Base-by-base conservation (phyloP, 2,888 invertebrate species). In the Rhagium mordax region DNA sequence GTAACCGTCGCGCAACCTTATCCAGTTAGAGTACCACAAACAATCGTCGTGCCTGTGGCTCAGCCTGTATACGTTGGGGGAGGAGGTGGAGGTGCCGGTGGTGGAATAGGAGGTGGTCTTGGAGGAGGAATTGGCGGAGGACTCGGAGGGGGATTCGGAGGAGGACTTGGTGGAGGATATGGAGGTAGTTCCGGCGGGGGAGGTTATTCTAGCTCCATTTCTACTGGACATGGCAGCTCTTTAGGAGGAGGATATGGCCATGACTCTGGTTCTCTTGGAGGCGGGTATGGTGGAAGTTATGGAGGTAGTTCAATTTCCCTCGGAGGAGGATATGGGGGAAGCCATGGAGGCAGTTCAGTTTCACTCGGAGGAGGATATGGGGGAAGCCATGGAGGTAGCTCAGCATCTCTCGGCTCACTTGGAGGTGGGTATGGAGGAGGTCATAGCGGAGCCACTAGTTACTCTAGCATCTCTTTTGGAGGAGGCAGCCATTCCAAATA, bases 1-100 rank as follows among this genome's bases (percentile, higher is more conserved):
- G 90, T 90, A 27, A 89, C 89, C 0, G 88, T 91, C 0, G 88
- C 91, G 13, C 90, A 90, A 69, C 90, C 90, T 0, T 88, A 90
- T 1, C 88, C 88, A 41, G 85, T 88, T 65, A 64, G 79, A 41
- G 83, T 89, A 74, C 82, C 82, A 57, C 82, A 84, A 79, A 81
- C 81, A 21, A 74, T 84, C 64, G 81, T 82, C 24, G 83, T 83
- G 62, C 81, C 81, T 16, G 81, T 82, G 18, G 74, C 83, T 15
- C 79, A 79, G 74, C 79, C 81, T 21, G 71, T 82, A 51, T 73
- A 65, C 61, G 80, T 81, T 59, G 81, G 81, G 51, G 82, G 81
- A 55, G 82, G 81, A 13, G 78, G 81, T 62, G 80, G 83, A 16
- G 81, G 81, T 29, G 79, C 70, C 18, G 80, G 75, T 24, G 78